These are phyloP conservation scores for Crotalus helleri DNA, from an alignment of 2,113 vertebrate species.

Conservation along the genomic window DNA sequence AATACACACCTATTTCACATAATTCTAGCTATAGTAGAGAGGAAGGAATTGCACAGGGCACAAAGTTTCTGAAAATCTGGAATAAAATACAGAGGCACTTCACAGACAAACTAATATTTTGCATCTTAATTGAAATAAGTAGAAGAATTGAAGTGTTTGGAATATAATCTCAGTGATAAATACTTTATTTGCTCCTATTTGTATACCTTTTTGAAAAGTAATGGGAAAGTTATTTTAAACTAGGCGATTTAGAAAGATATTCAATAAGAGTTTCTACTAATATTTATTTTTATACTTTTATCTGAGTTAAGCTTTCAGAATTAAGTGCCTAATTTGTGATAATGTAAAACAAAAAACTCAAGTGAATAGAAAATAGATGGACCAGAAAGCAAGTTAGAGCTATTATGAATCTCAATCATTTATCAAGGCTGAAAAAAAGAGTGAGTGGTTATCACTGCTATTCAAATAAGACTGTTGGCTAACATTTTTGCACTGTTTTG, in stretches of 20 bases:
- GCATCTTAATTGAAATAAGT: neutral
- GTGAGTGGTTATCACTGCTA: neutral
- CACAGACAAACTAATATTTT: too few species aligned
- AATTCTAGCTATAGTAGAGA: neutral
- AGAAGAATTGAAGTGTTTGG: neutral
- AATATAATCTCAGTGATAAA: constrained; percentile 47
- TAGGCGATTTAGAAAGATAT: constrained; percentile 58
- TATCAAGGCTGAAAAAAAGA: neutral
- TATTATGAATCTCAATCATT: neutral
- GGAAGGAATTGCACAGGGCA: neutral
- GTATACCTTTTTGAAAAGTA: constrained; percentile 41
- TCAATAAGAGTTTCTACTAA: constrained; percentile 75
- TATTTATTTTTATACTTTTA: constrained; percentile 76
- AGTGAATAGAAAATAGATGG: neutral
- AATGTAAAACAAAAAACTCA: neutral
- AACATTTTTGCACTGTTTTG: neutral
- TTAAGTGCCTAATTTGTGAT: constrained; percentile 70
- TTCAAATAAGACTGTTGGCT: neutral
- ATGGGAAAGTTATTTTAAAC: constrained; percentile 45
- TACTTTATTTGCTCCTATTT: constrained; percentile 62
- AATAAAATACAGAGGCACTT: neutral
- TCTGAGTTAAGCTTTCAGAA: constrained; percentile 61
- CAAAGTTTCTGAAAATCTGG: neutral
- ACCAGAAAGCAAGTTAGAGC: neutral
- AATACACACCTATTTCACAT: neutral